Percentiles rank a stretch among this genome's conserved stretches.
Evolutionary conservation across 2,113 vertebrate species (phyloP).

Genomic region (Sphyrna mokarran): DNA sequence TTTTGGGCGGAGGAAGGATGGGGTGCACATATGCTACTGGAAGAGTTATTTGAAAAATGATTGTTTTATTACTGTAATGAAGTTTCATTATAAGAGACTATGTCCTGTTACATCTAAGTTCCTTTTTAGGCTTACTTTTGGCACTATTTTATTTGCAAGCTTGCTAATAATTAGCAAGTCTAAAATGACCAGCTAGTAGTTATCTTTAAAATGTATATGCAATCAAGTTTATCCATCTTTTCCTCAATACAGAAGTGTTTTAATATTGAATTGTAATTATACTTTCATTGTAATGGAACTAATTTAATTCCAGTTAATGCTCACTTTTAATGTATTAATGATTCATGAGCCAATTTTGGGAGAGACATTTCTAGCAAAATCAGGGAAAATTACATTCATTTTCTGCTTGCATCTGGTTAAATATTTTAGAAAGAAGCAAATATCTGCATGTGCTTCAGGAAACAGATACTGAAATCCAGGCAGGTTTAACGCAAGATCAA

Average conservation of each 20-base stretch:
- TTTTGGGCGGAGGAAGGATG: neutral
- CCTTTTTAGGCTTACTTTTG: neutral
- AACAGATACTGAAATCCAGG: neutral
- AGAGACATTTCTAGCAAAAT: neutral
- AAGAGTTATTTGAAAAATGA: neutral
- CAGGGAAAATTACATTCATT: neutral
- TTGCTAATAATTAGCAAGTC: neutral
- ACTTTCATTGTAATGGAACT: neutral
- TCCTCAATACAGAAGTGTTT: neutral
- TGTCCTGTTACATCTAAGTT: neutral
- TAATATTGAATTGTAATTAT: neutral
- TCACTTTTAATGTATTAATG: neutral
- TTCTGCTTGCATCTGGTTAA: neutral
- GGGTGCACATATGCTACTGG: neutral
- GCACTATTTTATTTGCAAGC: neutral
- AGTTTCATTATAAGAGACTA: neutral
- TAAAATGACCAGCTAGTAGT: neutral
- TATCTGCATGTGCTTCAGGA: neutral
- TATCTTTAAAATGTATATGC: neutral
- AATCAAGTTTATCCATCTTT: neutral
- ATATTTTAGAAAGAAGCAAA: neutral
- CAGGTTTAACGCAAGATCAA: neutral
- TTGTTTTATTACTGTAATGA: neutral
- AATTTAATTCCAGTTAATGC: neutral
- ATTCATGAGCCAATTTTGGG: neutral